Evolutionary conservation across 2,888 invertebrate species (phyloP).

Genomic region (Bembecia ichneumoniformis): DNA sequence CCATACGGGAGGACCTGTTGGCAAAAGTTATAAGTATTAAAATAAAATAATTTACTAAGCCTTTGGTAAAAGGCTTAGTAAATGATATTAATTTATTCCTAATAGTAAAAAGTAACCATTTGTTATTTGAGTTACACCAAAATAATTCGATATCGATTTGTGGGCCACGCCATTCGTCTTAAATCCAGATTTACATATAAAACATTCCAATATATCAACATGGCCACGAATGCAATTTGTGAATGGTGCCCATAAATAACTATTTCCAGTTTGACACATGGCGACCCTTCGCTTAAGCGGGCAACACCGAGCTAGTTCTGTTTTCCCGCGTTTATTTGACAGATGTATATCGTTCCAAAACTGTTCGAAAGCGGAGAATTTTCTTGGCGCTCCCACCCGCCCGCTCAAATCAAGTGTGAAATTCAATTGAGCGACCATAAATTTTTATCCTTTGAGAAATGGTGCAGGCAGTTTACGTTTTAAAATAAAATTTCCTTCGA

Average conservation of each 20-base stretch:
- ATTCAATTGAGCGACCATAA: conserved; percentile 66
- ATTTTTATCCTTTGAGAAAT: conserved; percentile 56
- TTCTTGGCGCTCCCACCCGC: conserved; percentile 35
- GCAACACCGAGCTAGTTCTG: conserved; percentile 37
- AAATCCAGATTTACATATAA: conserved; percentile 66
- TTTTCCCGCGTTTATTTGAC: conserved; percentile 64
- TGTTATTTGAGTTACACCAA: conserved; percentile 13
- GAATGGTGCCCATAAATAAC: conserved; percentile 68
- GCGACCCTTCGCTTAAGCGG: conserved; percentile 52
- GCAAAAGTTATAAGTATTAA: too few species aligned
- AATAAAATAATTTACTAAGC: too few species aligned
- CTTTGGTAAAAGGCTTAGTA: too few species aligned
- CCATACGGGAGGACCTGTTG: too few species aligned
- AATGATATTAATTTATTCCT: neutral
- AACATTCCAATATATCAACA: conserved; percentile 70
- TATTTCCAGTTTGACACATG: conserved; percentile 66
- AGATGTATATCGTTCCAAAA: conserved; percentile 59
- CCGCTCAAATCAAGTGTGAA: conserved; percentile 66
- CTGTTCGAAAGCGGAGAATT: conserved; percentile 56
- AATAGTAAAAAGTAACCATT: neutral
- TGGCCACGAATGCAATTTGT: conserved; percentile 69
- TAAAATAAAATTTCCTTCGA: neutral
- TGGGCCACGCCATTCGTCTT: conserved; percentile 61
- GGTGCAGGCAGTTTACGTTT: conserved; percentile 29
- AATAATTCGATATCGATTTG: conserved; percentile 58